Evolutionary conservation across 64 coral and sea anemone genomes (phyloP).

Genomic region (Stichodactyla mertensii): DNA sequence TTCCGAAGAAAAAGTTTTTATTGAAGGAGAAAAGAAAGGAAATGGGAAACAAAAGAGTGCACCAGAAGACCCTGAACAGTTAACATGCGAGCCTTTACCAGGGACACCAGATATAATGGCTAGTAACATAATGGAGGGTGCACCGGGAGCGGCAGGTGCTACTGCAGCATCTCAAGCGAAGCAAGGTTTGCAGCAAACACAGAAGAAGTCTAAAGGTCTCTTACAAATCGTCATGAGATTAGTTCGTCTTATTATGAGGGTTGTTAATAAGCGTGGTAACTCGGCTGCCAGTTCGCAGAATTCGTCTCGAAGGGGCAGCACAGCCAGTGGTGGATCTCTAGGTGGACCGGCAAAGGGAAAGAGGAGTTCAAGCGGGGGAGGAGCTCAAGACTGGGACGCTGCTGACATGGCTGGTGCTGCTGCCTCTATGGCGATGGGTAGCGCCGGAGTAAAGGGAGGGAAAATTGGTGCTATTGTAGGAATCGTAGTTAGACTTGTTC

Average conservation of each 20-base stretch:
- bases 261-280: conserved; percentile 48
- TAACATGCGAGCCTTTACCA: background rate
- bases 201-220: conserved; percentile 66
- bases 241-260: conserved; percentile 54
- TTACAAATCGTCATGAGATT: conserved; percentile 84
- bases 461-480: conserved; percentile 13
- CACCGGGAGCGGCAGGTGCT: conserved; percentile 29
- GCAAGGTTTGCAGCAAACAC: conserved; percentile 52
- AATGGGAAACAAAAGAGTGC: background rate
- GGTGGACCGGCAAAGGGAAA: background rate
- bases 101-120: conserved; percentile 23
- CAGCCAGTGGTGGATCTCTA: background rate
- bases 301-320: background rate
- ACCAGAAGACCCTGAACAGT: background rate
- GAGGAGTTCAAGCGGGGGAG: conserved; percentile 18
- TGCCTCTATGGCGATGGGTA: background rate
- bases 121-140: conserved; percentile 10
- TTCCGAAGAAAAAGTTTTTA: conserved; percentile 1
- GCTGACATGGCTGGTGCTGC: conserved; percentile 32
- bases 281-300: background rate
- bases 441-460: background rate
- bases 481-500: background rate
- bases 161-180: conserved; percentile 30
- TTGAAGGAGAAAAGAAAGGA: background rate
- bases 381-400: background rate